Evolutionary conservation across 2,888 invertebrate genomes (phyloP).

Genomic region (Brachynemurus nebulosus): DNA sequence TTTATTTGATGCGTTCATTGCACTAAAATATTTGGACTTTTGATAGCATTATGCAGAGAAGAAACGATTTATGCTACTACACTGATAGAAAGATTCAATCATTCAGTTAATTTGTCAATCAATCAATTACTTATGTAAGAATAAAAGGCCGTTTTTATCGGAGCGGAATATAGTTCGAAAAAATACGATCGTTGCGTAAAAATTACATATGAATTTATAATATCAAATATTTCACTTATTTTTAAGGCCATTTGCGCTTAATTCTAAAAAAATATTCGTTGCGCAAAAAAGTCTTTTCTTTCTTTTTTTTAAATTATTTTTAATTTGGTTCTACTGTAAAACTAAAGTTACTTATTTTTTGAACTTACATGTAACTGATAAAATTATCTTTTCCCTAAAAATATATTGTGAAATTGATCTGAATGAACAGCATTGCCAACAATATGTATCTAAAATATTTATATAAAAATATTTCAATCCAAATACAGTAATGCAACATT

Average conservation of each 20-base stretch:
- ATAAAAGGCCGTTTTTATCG: not conserved
- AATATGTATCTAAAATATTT: too few species aligned
- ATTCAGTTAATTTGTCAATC: not conserved
- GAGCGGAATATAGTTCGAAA: not conserved
- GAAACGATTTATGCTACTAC: too few species aligned
- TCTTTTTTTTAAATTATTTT: too few species aligned
- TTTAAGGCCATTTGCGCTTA: not conserved
- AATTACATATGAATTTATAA: too few species aligned
- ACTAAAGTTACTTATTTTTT: not conserved
- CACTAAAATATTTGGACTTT: too few species aligned
- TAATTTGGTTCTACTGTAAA: not conserved
- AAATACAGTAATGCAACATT: too few species aligned
- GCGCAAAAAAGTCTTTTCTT: not conserved
- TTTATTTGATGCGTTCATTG: not conserved
- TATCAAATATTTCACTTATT: not conserved
- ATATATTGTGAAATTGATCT: not conserved
- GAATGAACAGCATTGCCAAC: too few species aligned
- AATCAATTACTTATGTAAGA: not conserved
- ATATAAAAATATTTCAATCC: too few species aligned
- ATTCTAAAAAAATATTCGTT: not conserved
- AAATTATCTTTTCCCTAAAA: not conserved
- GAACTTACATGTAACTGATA: not conserved
- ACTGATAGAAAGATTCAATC: not conserved
- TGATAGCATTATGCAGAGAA: too few species aligned
- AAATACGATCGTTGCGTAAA: constrained; percentile 1